Base-by-base conservation (phyloP, 2,888 invertebrate genomes). In the Onchidella celtica region DNA sequence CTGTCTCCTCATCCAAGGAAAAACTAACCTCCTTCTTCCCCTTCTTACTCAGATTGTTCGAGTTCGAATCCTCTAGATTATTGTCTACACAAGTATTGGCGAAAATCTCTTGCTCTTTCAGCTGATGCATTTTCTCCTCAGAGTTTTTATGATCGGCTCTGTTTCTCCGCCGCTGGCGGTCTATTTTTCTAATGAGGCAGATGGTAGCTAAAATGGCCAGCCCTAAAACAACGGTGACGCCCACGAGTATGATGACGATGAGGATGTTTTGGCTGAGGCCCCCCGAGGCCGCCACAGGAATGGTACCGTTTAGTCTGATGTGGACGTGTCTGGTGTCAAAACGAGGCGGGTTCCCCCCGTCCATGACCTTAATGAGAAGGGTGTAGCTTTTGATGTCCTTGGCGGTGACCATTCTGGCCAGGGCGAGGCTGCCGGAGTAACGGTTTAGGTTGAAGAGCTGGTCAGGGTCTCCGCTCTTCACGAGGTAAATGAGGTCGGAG, bases 401-500 rank as follows among this genome's bases (percentile, higher is more conserved):
- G 0, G 85, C 82, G 1, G 85, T 83, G 85, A 90, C 87, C 4
- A 85, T 83, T 55, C 88, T 85, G 11, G 84, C 87, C 6, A 91
- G 84, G n/a, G 86, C 86, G 3, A 94, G 90, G 32, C 90, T 92
- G 0, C 94, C 94, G 14, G 90, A 90, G 6, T 88, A 84, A 1
- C 89, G 85, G 75, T 94, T 93, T 55, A 94, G 92, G 61, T 87
- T 89, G 87, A 94, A 94, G 70, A 94, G 89, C 4, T 87, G 88
- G 1, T 92, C 89, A 66, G 93, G 93, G 78, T 94, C 94, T 4
- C 94, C 93, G n/a, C 78, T 96, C 94, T 98, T 98, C 88, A 99
- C 79, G 61, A 63, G 57, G 66, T 55, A 86, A 14, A 38, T 63
- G 40, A 86, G 34, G 47, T 77, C 55, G 2, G 81, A 82, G 70